Conservation (phyloP, 1,140 invertebrate genomes). For the Cepaea nemoralis region DNA sequence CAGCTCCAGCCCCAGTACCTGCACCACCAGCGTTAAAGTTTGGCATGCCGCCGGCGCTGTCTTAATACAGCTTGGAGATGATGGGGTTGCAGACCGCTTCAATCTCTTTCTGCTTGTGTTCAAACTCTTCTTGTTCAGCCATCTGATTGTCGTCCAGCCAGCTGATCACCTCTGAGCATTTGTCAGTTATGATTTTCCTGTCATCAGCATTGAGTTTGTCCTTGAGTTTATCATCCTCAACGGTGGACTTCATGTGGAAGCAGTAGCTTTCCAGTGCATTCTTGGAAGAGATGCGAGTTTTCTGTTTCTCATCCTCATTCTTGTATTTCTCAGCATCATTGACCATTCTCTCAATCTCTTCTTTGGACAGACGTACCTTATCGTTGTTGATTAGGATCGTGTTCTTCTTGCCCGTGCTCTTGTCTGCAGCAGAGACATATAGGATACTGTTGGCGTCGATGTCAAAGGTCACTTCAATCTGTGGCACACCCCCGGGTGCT, state of each 20-base stretch:
- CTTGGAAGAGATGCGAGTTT: slow-evolving; percentile 85
- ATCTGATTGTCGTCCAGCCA: slow-evolving; percentile 94
- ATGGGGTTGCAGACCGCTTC: slow-evolving; percentile 72
- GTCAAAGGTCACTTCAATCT: too few relatives aligned
- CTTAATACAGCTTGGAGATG: slow-evolving; percentile 73
- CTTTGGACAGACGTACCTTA: slow-evolving; percentile 89
- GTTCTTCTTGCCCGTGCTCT: too few relatives aligned
- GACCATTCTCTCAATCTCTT: slow-evolving; percentile 98
- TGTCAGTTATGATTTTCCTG: slow-evolving; percentile 87
- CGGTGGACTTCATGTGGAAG: slow-evolving; percentile 94
- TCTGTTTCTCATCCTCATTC: slow-evolving; percentile 88
- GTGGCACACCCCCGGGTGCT: too few relatives aligned
- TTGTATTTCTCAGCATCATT: slow-evolving; percentile 97
- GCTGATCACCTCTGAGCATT: slow-evolving; percentile 92
- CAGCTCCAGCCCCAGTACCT: slow-evolving; percentile 22
- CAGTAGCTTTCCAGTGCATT: slow-evolving; percentile 94
- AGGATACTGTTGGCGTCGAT: too few relatives aligned
- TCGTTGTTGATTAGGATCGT: too few relatives aligned
- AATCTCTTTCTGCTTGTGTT: slow-evolving; percentile 70
- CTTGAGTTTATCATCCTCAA: slow-evolving; percentile 78
- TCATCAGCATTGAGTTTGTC: slow-evolving; percentile 84
- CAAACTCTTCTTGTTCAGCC: slow-evolving; percentile 71
- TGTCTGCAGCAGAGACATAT: too few relatives aligned
- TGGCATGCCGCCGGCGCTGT: slow-evolving; percentile 63
- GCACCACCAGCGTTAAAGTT: slow-evolving; percentile 46